Percentiles rank a stretch among this genome's conserved stretches.
Evolutionary conservation across 1,140 invertebrate species (phyloP).

Genomic region (Halictus rubicundus): DNA sequence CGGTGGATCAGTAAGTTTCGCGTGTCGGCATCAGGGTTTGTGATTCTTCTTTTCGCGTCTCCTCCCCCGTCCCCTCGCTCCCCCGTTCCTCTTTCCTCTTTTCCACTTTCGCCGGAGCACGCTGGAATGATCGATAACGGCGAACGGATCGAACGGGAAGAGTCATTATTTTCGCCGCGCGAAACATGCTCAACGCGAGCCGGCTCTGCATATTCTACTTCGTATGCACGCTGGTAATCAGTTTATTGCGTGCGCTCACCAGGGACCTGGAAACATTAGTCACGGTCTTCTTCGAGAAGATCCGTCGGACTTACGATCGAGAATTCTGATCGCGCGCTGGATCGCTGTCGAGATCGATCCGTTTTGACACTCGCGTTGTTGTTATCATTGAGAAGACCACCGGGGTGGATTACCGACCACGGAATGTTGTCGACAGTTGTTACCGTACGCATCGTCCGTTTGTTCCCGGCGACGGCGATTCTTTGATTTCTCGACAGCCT

Average conservation of each 20-base stretch:
- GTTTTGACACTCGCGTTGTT: no score
- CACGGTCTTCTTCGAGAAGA: not conserved
- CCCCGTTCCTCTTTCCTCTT: not conserved
- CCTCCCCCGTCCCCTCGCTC: not conserved
- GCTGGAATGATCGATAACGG: not conserved
- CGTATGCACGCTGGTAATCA: conserved; percentile 45
- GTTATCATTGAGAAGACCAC: no score
- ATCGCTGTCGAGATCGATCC: no score
- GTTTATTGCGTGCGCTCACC: conserved; percentile 53
- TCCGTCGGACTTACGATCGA: not conserved
- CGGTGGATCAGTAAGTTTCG: not conserved
- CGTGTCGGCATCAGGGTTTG: not conserved
- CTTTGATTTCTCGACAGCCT: not conserved
- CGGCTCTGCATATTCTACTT: conserved; percentile 63
- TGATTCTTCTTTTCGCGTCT: not conserved
- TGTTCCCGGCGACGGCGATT: not conserved
- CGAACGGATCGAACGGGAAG: not conserved
- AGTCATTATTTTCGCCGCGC: not conserved
- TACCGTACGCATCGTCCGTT: no score
- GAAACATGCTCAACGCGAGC: conserved; percentile 42
- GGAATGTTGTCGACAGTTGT: no score
- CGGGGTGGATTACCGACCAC: no score
- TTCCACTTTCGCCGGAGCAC: not conserved
- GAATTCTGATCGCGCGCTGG: not conserved
- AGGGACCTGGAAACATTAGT: conserved; percentile 25